phyloP scores from a whole-genome alignment of 2,113 vertebrate genomes.

The Sander lucioperca region DNA sequence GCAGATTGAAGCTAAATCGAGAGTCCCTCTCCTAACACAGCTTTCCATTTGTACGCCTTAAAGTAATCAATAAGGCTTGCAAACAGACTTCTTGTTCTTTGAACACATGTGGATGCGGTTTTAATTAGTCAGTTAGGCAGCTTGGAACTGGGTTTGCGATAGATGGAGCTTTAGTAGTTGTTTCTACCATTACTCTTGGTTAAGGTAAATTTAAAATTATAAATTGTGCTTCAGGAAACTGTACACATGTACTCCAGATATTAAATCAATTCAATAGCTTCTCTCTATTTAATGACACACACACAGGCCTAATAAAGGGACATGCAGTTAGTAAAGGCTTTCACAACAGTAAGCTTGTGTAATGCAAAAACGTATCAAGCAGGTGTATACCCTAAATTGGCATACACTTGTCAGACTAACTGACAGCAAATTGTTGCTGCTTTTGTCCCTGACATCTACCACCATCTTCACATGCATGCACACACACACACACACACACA shows the following conservation, averaged over 20 bases:
- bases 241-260: conserved; percentile 60
- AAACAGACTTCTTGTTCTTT: conserved; percentile 83
- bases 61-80: conserved; percentile 82
- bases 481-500: not conserved
- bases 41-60: conserved; percentile 84
- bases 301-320: conserved; percentile 49
- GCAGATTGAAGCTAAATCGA: conserved; percentile 88
- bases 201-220: conserved; percentile 73
- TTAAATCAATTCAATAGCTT: conserved; percentile 64
- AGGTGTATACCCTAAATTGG: conserved; percentile 33
- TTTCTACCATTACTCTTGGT: conserved; percentile 70
- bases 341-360: conserved; percentile 23
- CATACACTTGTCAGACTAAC: conserved; percentile 39
- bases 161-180: conserved; percentile 60
- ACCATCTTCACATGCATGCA: not conserved
- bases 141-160: conserved; percentile 50
- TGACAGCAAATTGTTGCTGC: conserved; percentile 42
- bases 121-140: conserved; percentile 82
- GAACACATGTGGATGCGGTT: conserved; percentile 77
- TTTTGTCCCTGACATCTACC: conserved; percentile 22
- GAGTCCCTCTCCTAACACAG: conserved; percentile 79
- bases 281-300: conserved; percentile 58
- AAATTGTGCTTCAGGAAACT: conserved; percentile 59
- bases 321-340: conserved; percentile 43
- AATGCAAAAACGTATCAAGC: conserved; percentile 40